These are phyloP conservation scores for Echinarachnius parma DNA, from an alignment of 53 echinoderm and acorn worm species.

Conservation along the genomic window DNA sequence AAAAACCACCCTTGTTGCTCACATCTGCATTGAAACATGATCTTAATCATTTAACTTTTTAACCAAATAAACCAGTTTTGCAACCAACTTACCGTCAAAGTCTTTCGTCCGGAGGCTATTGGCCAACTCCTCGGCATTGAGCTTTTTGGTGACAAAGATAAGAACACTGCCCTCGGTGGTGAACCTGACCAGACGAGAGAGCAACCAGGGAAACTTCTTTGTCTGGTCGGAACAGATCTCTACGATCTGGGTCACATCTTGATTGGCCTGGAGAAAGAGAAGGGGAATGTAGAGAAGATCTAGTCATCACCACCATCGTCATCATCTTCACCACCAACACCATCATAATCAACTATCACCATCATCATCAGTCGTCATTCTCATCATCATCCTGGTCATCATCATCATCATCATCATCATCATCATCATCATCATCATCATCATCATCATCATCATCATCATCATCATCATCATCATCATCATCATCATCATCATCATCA, in stretches of 20 bases:
- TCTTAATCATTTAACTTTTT: too few relatives aligned
- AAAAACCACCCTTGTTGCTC: too few relatives aligned
- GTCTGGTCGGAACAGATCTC: slow-evolving; percentile 68
- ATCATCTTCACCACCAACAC: not conserved
- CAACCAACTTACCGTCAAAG: slow-evolving; percentile 74
- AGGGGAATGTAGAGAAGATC: not conserved
- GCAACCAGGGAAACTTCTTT: slow-evolving; percentile 84
- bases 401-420: not conserved
- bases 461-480: not conserved
- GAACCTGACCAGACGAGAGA: slow-evolving; percentile 75
- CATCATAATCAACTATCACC: not conserved
- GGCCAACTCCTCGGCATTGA: slow-evolving; percentile 86
- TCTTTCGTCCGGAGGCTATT: slow-evolving; percentile 67
- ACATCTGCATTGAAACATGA: too few relatives aligned
- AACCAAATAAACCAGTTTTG: not conserved
- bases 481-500: slow-evolving; percentile 4
- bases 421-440: not conserved
- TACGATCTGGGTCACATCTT: slow-evolving; percentile 91
- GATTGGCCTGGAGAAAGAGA: slow-evolving; percentile 66
- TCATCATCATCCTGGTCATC: not conserved
- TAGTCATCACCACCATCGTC: not conserved
- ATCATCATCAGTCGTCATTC: not conserved
- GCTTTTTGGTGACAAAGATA: slow-evolving; percentile 96
- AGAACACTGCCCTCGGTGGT: slow-evolving; percentile 89
- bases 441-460: not conserved